These are phyloP conservation scores for Epinephelus lanceolatus DNA, from an alignment of 2,113 vertebrate species.

Conservation along the genomic window DNA sequence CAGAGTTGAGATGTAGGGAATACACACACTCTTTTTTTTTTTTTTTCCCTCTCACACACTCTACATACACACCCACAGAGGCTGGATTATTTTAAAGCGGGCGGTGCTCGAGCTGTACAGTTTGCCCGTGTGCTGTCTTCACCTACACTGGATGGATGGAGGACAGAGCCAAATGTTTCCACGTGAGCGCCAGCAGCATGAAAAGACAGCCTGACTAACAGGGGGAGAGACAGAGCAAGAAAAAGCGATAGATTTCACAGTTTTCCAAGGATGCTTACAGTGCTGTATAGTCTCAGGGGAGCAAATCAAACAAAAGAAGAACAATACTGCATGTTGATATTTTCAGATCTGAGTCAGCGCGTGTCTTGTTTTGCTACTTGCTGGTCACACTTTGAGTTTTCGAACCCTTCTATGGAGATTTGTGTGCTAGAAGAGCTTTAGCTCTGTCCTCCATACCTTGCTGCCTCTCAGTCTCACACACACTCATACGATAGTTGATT, in stretches of 20 bases:
- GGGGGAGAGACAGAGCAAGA: slow-evolving; percentile 23
- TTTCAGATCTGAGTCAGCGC: slow-evolving; percentile 37
- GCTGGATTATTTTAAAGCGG: slow-evolving; percentile 54
- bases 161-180: slow-evolving; percentile 78
- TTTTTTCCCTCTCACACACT: slow-evolving; percentile 31
- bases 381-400: slow-evolving; percentile 44
- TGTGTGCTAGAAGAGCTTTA: slow-evolving; percentile 63
- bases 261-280: slow-evolving; percentile 69
- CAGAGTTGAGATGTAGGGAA: slow-evolving; percentile 39
- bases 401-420: slow-evolving; percentile 38
- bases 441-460: slow-evolving; percentile 77
- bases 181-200: slow-evolving; percentile 50
- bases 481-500: slow-evolving; percentile 72
- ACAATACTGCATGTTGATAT: slow-evolving; percentile 42
- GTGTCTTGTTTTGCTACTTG: slow-evolving; percentile 51
- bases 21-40: slow-evolving; percentile 16
- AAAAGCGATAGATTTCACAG: slow-evolving; percentile 69
- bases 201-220: slow-evolving; percentile 57
- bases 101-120: slow-evolving; percentile 65
- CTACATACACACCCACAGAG: slow-evolving; percentile 65
- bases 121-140: slow-evolving; percentile 67
- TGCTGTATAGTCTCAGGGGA: slow-evolving; percentile 66
- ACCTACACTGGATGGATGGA: slow-evolving; percentile 71
- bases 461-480: slow-evolving; percentile 55
- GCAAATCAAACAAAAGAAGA: slow-evolving; percentile 38